These are phyloP conservation scores for Chromis chromis DNA, from an alignment of 2,797 vertebrate species.

Conservation along the genomic window DNA sequence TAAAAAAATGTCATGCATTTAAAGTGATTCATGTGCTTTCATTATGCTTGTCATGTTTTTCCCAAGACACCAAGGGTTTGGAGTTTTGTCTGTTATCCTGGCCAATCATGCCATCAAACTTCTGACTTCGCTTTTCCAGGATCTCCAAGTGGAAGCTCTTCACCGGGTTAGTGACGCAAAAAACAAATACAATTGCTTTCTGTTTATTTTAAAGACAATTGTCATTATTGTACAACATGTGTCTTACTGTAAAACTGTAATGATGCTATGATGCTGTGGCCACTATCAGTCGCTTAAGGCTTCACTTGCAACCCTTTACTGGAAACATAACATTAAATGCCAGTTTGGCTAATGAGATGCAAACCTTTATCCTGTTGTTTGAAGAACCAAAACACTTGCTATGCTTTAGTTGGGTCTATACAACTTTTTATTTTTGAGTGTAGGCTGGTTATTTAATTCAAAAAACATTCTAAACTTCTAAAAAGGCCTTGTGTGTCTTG, in stretches of 20 bases:
- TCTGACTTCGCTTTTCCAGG: constrained; percentile 96
- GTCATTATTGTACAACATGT: not conserved
- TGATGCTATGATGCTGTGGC: not conserved
- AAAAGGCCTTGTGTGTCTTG: not conserved
- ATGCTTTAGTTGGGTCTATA: not conserved
- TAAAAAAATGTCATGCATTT: not conserved
- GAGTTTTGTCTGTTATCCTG: constrained; percentile 94
- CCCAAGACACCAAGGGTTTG: constrained; percentile 95
- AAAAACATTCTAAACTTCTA: not conserved
- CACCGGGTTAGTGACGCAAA: constrained; percentile 87
- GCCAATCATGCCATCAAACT: constrained; percentile 97
- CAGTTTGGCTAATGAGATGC: not conserved
- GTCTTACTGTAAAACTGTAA: not conserved
- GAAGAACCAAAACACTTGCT: not conserved
- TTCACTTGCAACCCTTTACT: not conserved
- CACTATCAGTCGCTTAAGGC: not conserved
- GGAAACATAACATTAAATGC: constrained; percentile 4
- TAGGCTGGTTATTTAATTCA: not conserved
- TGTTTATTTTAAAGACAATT: not conserved
- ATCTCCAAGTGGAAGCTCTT: constrained; percentile 96
- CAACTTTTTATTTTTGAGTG: not conserved
- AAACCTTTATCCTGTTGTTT: not conserved
- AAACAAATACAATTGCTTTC: not conserved
- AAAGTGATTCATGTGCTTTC: not conserved
- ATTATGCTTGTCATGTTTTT: constrained; percentile 1